Conservation (phyloP, 2,797 vertebrate species). For the Peromyscus nudipes region DNA sequence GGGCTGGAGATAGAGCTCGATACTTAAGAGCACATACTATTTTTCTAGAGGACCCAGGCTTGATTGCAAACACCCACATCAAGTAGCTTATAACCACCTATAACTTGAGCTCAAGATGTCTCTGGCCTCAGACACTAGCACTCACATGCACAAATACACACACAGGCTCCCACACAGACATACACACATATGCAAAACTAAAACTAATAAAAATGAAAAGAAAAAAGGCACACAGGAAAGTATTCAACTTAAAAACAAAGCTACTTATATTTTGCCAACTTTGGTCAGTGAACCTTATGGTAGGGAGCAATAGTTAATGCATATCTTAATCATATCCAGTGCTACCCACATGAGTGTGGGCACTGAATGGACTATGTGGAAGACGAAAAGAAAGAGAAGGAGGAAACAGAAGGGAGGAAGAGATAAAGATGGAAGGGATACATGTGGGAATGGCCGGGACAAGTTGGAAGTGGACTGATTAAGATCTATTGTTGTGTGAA, state of each 20-base stretch:
- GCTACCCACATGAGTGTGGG: neutral
- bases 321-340: too few relatives aligned
- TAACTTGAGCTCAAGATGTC: neutral
- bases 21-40: neutral
- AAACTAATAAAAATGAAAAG: neutral
- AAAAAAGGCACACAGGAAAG: neutral
- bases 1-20: neutral
- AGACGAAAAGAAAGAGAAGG: neutral
- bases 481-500: neutral
- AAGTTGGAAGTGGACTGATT: too few relatives aligned
- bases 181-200: neutral
- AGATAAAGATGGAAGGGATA: neutral
- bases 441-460: neutral
- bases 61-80: neutral
- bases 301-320: neutral
- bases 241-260: slow-evolving; percentile 34
- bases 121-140: neutral
- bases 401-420: neutral
- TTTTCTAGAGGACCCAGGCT: neutral
- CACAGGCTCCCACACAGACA: neutral
- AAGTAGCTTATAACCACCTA: neutral
- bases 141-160: neutral
- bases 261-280: neutral
- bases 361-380: neutral
- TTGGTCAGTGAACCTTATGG: neutral